A percentile compares a stretch with the other conserved stretches of the same genome.
Evolutionary conservation across 2,888 invertebrate genomes (phyloP).

Genomic region (Emmelina monodactyla): DNA sequence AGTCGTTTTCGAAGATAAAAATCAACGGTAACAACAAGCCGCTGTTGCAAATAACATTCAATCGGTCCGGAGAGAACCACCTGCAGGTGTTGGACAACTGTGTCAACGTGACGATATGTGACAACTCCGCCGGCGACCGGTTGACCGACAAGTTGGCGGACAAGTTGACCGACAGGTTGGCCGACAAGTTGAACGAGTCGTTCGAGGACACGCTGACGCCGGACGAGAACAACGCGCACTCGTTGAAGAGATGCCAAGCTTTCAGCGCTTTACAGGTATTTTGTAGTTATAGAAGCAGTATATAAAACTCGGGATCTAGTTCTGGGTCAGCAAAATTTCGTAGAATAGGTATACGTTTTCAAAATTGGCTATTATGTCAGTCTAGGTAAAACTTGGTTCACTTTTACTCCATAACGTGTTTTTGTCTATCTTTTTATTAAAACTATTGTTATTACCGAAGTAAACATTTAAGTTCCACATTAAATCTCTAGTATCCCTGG

Average conservation of each 20-base stretch:
- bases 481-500: no score
- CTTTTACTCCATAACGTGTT: no score
- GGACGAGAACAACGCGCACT: slow-evolving; percentile 36
- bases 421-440: no score
- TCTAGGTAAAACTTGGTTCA: no score
- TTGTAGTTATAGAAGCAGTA: slow-evolving; percentile 3
- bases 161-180: no score
- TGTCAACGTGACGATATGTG: slow-evolving; percentile 49
- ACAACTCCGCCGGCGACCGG: no score
- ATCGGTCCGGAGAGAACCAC: slow-evolving; percentile 43
- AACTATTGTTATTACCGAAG: no score
- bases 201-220: slow-evolving; percentile 34
- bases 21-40: slow-evolving; percentile 57
- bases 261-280: slow-evolving; percentile 59
- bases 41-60: slow-evolving; percentile 47
- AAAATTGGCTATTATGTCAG: no score
- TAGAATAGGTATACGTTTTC: no score
- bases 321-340: no score
- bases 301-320: no score
- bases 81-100: slow-evolving; percentile 49
- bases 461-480: no score
- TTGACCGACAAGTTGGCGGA: slow-evolving; percentile 19
- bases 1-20: slow-evolving; percentile 47
- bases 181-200: slow-evolving; percentile 32
- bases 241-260: slow-evolving; percentile 56